Evolutionary conservation across 2,797 vertebrate genomes (phyloP), one percentile per base, ranked within the genome.

Genomic region (Pteropus rufus): DNA sequence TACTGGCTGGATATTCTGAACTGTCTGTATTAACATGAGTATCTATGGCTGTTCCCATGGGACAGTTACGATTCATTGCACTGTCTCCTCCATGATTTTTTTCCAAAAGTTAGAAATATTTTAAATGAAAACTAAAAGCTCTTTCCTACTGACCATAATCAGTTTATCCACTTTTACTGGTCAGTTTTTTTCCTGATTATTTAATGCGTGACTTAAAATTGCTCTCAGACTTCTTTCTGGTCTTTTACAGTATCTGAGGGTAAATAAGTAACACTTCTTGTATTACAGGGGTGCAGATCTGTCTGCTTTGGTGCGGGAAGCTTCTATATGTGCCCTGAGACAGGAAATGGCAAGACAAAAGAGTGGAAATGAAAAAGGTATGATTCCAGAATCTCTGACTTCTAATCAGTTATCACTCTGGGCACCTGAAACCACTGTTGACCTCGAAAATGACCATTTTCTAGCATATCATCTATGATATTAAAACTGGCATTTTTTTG

Each of bases 291-390:
- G 99, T 1, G 99, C 99, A 19, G 99, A 99, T 96, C 99, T 99
- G 97, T 99, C 99, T 0, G 99, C 99, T 1, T 97, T 99, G 1
- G 99, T 99, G 52, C 99, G 99, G 54, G 99, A 99, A 98, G 99
- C 99, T 6, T 99, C 99, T 2, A 16, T 99, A 14, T 99, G 98
- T 2, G 99, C 99, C 41, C 98, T 99, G 97, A 99, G 99, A 97
- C 97, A 98, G 67, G 98, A 99, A 97, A 97, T 99, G 97, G 98
- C 98, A 81, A 94, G 97, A 89, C 98, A 97, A 73, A 91, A 93
- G 39, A 56, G 92, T 18, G 91, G 97, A 15, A 93, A 95, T 75
- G 96, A 80, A 64, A 97, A 96, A 97, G 98, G 99, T 99, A 98
- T 88, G 86, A 10, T 52, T 73, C 24, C 10, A 31, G 4, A 56